A percentile compares a stretch with the other conserved stretches of the same genome.
phyloP scores from a whole-genome alignment of 2,888 invertebrate species.

The Mythimna albipuncta region DNA sequence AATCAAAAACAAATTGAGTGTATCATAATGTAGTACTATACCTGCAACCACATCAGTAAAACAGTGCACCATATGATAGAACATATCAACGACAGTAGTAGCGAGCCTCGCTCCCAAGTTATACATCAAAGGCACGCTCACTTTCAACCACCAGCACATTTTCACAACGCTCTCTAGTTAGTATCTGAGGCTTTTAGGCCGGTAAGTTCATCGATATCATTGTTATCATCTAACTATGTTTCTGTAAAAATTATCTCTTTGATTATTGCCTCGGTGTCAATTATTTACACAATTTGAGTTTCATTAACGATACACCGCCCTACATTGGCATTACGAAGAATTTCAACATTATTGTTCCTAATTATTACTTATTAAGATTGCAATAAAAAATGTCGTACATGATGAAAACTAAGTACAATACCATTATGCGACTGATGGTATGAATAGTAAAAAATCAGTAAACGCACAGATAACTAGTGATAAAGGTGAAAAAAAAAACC shows the following conservation, averaged over 20 bases:
- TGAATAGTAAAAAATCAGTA: too few relatives aligned
- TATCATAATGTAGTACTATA: conserved; percentile 53
- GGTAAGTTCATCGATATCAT: conserved; percentile 27
- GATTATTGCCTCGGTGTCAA: conserved; percentile 13
- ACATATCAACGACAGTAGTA: conserved; percentile 73
- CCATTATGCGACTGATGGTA: background rate
- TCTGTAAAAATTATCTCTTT: conserved; percentile 19
- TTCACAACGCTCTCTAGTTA: conserved; percentile 35
- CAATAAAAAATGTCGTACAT: background rate
- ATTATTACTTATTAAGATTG: background rate
- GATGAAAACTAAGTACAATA: background rate
- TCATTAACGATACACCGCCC: background rate
- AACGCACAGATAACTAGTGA: background rate
- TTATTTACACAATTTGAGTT: background rate
- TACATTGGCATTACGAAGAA: background rate
- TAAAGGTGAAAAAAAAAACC: background rate
- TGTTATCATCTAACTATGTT: conserved; percentile 29
- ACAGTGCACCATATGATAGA: conserved; percentile 76
- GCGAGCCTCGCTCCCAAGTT: conserved; percentile 80
- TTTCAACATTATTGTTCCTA: background rate
- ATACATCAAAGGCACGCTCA: conserved; percentile 81
- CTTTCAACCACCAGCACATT: conserved; percentile 88
- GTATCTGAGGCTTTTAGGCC: conserved; percentile 7
- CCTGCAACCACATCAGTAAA: conserved; percentile 83
- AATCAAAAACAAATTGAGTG: too few relatives aligned